Evolutionary conservation across 2,888 invertebrate genomes (phyloP), one percentile per base, ranked within the genome.

Genomic region (Luperina nickerlii): DNA sequence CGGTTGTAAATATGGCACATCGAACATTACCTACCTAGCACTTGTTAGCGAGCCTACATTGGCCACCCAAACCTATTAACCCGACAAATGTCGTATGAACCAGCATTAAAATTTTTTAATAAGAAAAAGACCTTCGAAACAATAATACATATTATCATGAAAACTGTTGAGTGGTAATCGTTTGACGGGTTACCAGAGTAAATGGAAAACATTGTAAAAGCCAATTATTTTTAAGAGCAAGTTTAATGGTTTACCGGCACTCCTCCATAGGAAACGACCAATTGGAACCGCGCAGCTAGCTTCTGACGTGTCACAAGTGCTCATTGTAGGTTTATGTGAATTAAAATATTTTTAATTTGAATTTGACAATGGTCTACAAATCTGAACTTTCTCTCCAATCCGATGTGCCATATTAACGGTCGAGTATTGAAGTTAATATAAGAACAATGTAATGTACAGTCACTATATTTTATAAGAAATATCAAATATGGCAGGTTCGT

Each of bases 381-480:
- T 20, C 11, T 2, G 24, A 24, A 27, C n/a, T 68, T 45, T 48
- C 51, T 69, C 20, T 69, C 45, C 4, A 63, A 54, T 9, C 18
- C 11, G 20, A 38, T 74, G 18, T 24, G 1, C 32, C 18, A 27
- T 66, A 48, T 24, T 42, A 11, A 27, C 27, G 20, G 2, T 18
- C 15, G 3, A 11, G 2, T 82, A 67, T 66, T 54, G 9, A 51
- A 51, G 5, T 27, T 65, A 70, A 8, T 75, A 66, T 74, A 82
- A 88, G 69, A 73, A 68, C 38, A 79, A 77, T 69, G 54, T 66
- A 81, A 71, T 88, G 88, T 88, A 90, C 78, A 86, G 78, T 82
- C 79, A 86, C 81, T 69, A 83, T 87, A 74, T 78, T 87, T 77
- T 86, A 42, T 77, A 87, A 82, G 63, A 73, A 68, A 75, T 77